Evolutionary conservation across 2,113 vertebrate species (phyloP).

Genomic region (Paratilapia polleni): DNA sequence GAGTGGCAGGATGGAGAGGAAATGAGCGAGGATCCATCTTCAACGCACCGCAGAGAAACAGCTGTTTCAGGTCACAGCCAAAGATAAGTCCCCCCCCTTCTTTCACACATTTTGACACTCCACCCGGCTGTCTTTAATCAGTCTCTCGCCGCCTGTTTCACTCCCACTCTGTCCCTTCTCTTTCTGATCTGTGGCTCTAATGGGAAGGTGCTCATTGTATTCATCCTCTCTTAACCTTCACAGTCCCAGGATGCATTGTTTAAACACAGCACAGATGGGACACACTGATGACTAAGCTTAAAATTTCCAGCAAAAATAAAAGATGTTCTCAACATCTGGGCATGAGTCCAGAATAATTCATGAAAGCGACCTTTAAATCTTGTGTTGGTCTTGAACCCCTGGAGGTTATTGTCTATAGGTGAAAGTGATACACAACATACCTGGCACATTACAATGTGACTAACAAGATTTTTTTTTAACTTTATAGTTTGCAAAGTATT

Average conservation of each 20-base stretch:
- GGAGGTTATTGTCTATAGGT: conserved; percentile 11
- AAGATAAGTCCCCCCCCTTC: conserved; percentile 68
- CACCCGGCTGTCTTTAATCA: conserved; percentile 55
- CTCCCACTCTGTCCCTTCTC: conserved; percentile 20
- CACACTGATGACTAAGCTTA: conserved; percentile 77
- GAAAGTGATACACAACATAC: neutral
- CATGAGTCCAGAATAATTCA: conserved; percentile 64
- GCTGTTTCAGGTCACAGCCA: conserved; percentile 79
- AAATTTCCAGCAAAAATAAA: conserved; percentile 60
- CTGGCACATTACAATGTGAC: neutral
- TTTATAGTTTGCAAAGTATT: neutral
- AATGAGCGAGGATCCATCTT: conserved; percentile 76
- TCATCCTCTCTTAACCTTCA: conserved; percentile 74
- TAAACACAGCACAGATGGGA: conserved; percentile 73
- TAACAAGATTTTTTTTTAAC: neutral
- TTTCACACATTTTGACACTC: conserved; percentile 42
- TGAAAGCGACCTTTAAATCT: conserved; percentile 67
- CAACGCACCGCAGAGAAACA: conserved; percentile 76
- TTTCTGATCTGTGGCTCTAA: conserved; percentile 43
- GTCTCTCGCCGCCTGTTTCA: conserved; percentile 31
- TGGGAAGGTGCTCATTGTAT: conserved; percentile 55
- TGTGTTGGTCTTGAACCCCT: conserved; percentile 36
- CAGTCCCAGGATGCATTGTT: conserved; percentile 64
- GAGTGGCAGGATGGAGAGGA: conserved; percentile 73
- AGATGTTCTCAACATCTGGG: conserved; percentile 76